Conservation (phyloP, 1,140 invertebrate genomes). For the Tetragnatha versicolor region DNA sequence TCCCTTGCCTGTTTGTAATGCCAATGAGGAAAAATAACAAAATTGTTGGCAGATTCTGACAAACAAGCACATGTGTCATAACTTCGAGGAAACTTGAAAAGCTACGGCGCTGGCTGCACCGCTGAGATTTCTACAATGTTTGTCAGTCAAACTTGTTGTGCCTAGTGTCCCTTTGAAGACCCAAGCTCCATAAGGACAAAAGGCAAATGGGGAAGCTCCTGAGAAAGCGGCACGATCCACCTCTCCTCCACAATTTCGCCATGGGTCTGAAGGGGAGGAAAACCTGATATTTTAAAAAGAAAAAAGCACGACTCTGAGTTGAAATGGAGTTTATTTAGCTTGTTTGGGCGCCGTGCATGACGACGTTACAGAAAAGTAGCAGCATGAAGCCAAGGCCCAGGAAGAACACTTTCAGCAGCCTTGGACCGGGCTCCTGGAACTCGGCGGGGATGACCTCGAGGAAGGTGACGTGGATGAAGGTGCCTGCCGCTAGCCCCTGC, state of each 20-base stretch:
- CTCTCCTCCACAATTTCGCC: too few relatives aligned
- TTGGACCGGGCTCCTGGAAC: constrained; percentile 55
- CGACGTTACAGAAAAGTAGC: constrained; percentile 46
- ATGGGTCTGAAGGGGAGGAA: background rate
- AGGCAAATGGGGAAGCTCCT: background rate
- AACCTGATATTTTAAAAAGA: background rate
- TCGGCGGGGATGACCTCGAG: constrained; percentile 63
- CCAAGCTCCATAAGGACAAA: background rate
- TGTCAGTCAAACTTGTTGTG: too few relatives aligned
- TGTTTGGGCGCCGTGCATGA: constrained; percentile 17
- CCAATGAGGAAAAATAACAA: too few relatives aligned
- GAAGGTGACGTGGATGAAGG: constrained; percentile 64
- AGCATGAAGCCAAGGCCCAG: constrained; percentile 60
- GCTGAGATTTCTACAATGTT: too few relatives aligned
- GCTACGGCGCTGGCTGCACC: too few relatives aligned
- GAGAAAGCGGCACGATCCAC: background rate
- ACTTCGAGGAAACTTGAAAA: too few relatives aligned
- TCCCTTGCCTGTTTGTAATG: too few relatives aligned
- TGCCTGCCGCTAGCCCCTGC: constrained; percentile 65
- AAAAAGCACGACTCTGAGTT: too few relatives aligned
- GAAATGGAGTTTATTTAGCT: too few relatives aligned
- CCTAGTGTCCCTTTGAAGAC: background rate
- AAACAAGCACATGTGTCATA: too few relatives aligned
- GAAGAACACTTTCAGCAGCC: constrained; percentile 60
- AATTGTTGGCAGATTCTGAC: too few relatives aligned